phyloP scores from a whole-genome alignment of 2,113 vertebrate genomes.

The Otocyon megalotis region DNA sequence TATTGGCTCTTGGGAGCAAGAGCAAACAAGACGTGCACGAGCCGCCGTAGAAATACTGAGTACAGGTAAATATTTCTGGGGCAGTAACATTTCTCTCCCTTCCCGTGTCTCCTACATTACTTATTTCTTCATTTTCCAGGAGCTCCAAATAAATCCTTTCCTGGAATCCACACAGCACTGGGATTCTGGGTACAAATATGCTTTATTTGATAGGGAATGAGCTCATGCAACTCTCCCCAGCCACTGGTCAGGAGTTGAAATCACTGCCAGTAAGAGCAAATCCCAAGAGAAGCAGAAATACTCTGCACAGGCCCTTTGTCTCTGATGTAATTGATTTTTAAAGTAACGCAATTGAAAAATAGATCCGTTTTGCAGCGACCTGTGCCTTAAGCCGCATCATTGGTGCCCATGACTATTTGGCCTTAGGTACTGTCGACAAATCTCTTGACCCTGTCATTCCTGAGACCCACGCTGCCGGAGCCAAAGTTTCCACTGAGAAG shows the following conservation, averaged over 20 bases:
- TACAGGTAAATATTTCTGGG: background rate
- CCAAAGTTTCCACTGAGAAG: background rate
- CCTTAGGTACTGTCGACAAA: background rate
- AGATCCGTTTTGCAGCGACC: background rate
- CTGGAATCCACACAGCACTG: slow-evolving; percentile 8
- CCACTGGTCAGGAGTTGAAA: background rate
- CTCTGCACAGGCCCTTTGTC: background rate
- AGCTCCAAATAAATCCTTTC: background rate
- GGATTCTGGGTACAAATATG: background rate
- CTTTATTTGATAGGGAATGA: slow-evolving; percentile 3
- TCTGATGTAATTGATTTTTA: background rate
- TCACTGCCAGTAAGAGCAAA: background rate
- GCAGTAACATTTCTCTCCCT: background rate
- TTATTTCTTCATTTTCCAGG: background rate
- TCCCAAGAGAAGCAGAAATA: background rate
- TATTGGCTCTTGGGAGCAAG: background rate
- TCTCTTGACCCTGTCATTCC: background rate
- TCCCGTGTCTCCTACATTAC: background rate
- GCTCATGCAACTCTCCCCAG: background rate
- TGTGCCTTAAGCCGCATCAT: fast-evolving
- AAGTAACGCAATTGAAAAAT: background rate
- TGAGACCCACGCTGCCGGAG: background rate
- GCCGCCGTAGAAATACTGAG: background rate
- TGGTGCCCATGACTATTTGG: background rate
- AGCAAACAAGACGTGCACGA: fast-evolving